Conservation (phyloP, 1,140 invertebrate species). For the Hylaeus anthracinus region DNA sequence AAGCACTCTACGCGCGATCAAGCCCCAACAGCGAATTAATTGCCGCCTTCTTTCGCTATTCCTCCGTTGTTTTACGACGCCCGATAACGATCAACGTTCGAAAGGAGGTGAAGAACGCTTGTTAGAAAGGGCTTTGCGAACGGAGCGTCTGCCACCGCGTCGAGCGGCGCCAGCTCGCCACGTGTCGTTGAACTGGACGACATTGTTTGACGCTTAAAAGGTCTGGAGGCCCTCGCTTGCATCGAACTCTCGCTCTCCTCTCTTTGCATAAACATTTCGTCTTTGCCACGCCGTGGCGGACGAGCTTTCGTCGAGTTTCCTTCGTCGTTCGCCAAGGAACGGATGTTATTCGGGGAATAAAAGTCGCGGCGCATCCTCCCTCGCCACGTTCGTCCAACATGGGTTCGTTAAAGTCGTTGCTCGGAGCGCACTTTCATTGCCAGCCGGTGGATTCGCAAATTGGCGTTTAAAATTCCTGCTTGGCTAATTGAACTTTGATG, state of each 20-base stretch:
- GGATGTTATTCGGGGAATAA: constrained; percentile 17
- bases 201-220: constrained; percentile 44
- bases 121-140: constrained; percentile 12
- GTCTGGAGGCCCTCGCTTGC: neutral
- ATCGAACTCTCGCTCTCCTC: neutral
- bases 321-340: neutral
- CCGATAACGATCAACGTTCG: neutral
- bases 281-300: neutral
- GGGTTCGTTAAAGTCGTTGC: neutral
- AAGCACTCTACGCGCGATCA: no score
- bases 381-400: neutral
- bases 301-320: neutral
- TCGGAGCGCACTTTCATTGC: no score
- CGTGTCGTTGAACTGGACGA: constrained; percentile 48
- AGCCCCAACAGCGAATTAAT: no score
- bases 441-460: no score
- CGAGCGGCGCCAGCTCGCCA: constrained; percentile 10
- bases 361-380: neutral
- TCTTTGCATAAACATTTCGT: constrained; percentile 24
- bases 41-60: neutral
- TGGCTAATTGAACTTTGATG: no score
- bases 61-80: neutral
- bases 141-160: constrained; percentile 2
- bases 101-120: neutral
- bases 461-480: neutral